Base-by-base conservation (phyloP, 1,140 invertebrate species). In the Zeugodacus cucurbitae region DNA sequence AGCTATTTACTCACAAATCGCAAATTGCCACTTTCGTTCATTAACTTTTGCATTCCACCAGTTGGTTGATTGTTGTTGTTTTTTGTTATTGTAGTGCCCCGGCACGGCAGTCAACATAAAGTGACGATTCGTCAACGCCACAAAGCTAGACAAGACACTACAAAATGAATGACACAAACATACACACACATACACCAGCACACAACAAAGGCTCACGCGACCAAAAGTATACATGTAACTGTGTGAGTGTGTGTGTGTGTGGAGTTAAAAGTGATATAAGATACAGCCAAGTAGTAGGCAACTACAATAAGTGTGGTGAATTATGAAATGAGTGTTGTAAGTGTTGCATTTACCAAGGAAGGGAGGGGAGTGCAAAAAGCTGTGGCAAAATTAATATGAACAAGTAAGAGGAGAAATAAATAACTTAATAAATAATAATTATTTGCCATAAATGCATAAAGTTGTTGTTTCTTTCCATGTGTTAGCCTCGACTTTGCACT, bases 401-500 rank as follows among this genome's bases (percentile, higher is more conserved):
- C 32, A 74, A 22, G 17, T 4, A 26, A 34, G 7, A 74, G 17
- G 67, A 14, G 37, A 37, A 41, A 22, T 48, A 82, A 82, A 48
- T 82, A 82, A 54, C 74, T 82, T 82, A 54, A 48, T 82, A 82
- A 82, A 82, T 82, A 82, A 17, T 82, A 22, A 82, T 48, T 26
- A 82, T 48, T 82, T 10, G 34, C 10, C 41, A 82, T 26, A 44
- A 37, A 11, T 2, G 74, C 37, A 74, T 48, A 70, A 70, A 70
- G 32, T 70, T 70, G 64, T 29, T 70, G 64, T 37, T 62, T 26
- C 0, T 62, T 62, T 1, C 58, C 14, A 20, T 20, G 34, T 22
- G 17, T 48, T 48, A 20, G 48, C 17, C 2, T 4, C 17, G 14
- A 54, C 11, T 54, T 20, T 2, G 48, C 17, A 48, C 11, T 48